Percentiles rank a stretch among this genome's conserved stretches.
Evolutionary conservation across 2,888 invertebrate species (phyloP).

Genomic region (Sinelater perroti): DNA sequence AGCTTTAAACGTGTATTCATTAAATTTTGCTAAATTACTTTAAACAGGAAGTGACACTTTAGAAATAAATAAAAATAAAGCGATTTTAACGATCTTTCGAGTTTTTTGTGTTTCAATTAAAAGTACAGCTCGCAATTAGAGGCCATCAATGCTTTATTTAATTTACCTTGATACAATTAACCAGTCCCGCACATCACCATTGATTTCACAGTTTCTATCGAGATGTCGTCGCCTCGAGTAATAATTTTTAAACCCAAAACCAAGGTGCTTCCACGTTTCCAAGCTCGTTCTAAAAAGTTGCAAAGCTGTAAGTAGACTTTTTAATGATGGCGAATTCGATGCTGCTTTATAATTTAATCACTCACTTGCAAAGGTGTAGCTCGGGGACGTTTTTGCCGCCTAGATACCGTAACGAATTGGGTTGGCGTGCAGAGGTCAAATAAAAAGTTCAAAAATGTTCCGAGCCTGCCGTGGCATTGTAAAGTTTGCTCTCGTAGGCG

Average conservation of each 20-base stretch:
- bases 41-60: too few relatives aligned
- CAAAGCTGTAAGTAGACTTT: background rate
- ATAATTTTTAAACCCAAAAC: slow-evolving; percentile 12
- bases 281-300: too few relatives aligned
- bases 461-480: slow-evolving; percentile 9
- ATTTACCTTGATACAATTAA: slow-evolving; percentile 6
- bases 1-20: too few relatives aligned
- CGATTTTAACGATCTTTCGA: too few relatives aligned
- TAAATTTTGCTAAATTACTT: too few relatives aligned
- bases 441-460: slow-evolving; percentile 2
- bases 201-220: too few relatives aligned
- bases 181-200: slow-evolving; percentile 2
- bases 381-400: too few relatives aligned
- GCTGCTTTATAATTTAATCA: background rate
- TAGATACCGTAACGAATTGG: slow-evolving; percentile 2
- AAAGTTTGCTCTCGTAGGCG: slow-evolving; percentile 1
- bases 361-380: background rate
- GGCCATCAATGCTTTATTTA: slow-evolving; percentile 6
- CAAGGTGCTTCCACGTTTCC: too few relatives aligned
- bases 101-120: too few relatives aligned
- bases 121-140: slow-evolving; percentile 6
- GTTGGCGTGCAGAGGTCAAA: background rate
- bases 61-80: too few relatives aligned
- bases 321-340: background rate
- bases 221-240: slow-evolving; percentile 6